Percentiles rank a stretch among this genome's conserved stretches.
Evolutionary conservation across 2,113 vertebrate genomes (phyloP).

Genomic region (Motacilla tschutschensis): DNA sequence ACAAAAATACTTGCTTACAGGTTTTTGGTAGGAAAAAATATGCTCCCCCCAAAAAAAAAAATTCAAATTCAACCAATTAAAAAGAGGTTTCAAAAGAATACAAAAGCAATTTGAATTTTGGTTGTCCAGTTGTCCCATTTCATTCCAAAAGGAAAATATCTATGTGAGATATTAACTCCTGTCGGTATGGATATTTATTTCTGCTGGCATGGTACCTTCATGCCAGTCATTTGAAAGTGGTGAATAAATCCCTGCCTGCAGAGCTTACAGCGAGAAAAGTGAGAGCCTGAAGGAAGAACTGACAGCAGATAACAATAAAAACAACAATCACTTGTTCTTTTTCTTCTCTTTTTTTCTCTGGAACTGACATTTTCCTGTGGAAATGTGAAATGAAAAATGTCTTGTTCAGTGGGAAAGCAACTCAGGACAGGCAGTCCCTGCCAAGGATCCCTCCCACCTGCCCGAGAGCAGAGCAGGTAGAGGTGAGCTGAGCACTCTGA

Average conservation of each 20-base stretch:
- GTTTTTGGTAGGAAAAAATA: background rate
- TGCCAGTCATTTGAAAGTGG: background rate
- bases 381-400: background rate
- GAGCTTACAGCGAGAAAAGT: background rate
- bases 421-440: background rate
- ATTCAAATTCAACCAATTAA: background rate
- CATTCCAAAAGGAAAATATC: background rate
- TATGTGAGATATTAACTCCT: background rate
- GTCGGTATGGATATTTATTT: background rate
- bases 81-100: background rate
- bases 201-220: background rate
- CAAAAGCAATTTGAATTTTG: background rate
- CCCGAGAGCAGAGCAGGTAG: background rate
- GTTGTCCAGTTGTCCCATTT: background rate
- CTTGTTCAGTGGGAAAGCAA: background rate
- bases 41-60: rapidly evolving
- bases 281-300: background rate
- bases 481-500: background rate
- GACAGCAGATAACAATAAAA: slow-evolving; percentile 7
- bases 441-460: background rate
- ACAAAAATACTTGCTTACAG: background rate
- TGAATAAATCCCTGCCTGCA: background rate
- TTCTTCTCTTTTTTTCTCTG: background rate
- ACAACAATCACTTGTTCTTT: background rate
- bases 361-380: background rate